These are phyloP conservation scores for Anthophora plumipes DNA, from an alignment of 2,888 invertebrate species.

Conservation along the genomic window DNA sequence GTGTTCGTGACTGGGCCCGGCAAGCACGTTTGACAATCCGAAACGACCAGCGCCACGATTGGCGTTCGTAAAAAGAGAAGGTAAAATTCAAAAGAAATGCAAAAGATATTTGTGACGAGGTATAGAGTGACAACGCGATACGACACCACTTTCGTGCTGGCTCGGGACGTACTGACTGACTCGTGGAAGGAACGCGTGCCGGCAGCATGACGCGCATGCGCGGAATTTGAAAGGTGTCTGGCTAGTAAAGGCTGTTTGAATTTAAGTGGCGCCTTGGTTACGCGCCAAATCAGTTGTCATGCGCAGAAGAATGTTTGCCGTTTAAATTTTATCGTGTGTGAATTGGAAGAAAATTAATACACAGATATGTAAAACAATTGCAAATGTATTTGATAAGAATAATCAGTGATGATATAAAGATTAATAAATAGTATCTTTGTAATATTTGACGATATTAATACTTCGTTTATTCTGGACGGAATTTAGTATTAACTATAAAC, in stretches of 20 bases:
- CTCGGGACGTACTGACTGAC: conserved; percentile 73
- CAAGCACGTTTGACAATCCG: conserved; percentile 14
- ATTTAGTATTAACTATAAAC: not conserved
- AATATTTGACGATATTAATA: conserved; percentile 28
- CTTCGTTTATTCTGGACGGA: conserved; percentile 30
- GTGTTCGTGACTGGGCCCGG: conserved; percentile 1
- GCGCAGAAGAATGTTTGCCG: conserved; percentile 2
- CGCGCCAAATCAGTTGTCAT: conserved; percentile 33
- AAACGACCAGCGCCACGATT: conserved; percentile 24
- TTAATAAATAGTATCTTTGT: conserved; percentile 5
- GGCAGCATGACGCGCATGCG: conserved; percentile 72
- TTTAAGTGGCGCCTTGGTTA: not conserved
- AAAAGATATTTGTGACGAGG: conserved; percentile 27
- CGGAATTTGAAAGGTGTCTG: conserved; percentile 5
- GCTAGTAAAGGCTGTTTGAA: conserved; percentile 5
- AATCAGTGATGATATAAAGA: not conserved
- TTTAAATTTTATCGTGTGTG: not conserved
- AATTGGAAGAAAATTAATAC: not conserved
- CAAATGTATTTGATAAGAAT: conserved; percentile 36
- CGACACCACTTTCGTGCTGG: conserved; percentile 65
- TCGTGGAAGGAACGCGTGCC: conserved; percentile 57
- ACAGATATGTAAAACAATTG: not conserved
- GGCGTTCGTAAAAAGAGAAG: not conserved
- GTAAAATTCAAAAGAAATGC: conserved; percentile 4
- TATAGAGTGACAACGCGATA: conserved; percentile 23